Conservation (phyloP, 2,113 vertebrate species). For the Atrichornis clamosus region DNA sequence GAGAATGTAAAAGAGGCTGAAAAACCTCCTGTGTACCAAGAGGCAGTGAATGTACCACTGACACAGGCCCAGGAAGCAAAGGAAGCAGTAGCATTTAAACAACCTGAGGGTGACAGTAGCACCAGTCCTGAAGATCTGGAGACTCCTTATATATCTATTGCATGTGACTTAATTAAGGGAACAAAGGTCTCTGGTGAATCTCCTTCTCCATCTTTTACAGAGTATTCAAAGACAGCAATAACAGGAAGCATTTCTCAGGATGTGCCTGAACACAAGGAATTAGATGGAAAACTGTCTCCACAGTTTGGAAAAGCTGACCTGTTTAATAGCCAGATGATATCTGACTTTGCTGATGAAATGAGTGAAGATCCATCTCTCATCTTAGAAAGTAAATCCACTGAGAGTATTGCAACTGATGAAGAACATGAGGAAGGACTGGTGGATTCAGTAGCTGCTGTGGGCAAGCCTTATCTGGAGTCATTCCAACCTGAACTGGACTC, state of each 20-base stretch:
- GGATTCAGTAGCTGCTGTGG: neutral
- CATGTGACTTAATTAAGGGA: conserved; percentile 92
- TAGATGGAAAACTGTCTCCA: conserved; percentile 60
- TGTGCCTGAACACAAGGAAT: conserved; percentile 50
- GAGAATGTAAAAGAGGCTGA: conserved; percentile 77
- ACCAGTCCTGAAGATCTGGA: conserved; percentile 71
- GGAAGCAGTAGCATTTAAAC: conserved; percentile 16
- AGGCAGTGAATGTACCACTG: conserved; percentile 75
- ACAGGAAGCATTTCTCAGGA: conserved; percentile 53
- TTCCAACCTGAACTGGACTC: conserved; percentile 45
- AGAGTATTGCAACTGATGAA: neutral
- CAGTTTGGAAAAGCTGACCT: conserved; percentile 70
- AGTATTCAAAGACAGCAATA: conserved; percentile 47
- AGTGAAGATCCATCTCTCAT: conserved; percentile 43
- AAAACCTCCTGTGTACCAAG: conserved; percentile 84
- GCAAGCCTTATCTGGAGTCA: conserved; percentile 76
- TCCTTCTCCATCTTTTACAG: conserved; percentile 41
- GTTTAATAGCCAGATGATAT: conserved; percentile 67
- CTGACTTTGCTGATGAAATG: conserved; percentile 66
- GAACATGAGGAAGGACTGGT: conserved; percentile 16
- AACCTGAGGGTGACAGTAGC: conserved; percentile 21
- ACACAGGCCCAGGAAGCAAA: conserved; percentile 38
- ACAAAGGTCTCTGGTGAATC: conserved; percentile 75
- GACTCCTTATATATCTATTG: conserved; percentile 81
- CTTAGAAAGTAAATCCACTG: conserved; percentile 17